A percentile compares a stretch with the other conserved stretches of the same genome.
phyloP scores from a whole-genome alignment of 1,140 invertebrate species.

The Drosophila baimaii region DNA sequence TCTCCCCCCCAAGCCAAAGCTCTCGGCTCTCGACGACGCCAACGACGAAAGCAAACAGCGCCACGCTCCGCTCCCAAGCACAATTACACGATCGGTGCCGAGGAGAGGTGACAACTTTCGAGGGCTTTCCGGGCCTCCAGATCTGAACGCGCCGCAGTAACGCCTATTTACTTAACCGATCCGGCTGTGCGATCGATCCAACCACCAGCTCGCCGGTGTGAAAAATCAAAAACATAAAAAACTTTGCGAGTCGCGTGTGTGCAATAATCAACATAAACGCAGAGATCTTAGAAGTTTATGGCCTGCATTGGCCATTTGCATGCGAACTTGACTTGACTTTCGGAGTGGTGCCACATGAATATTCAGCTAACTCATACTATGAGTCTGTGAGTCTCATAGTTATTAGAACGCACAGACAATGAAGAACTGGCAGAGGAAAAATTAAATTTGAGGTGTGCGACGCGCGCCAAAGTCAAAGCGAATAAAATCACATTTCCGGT shows the following conservation, averaged over 20 bases:
- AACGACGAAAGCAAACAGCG: slow-evolving; percentile 24
- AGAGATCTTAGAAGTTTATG: slow-evolving; percentile 12
- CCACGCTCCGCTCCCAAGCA: slow-evolving; percentile 28
- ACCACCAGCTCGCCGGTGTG: neutral
- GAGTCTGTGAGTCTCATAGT: too few relatives aligned
- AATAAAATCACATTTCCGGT: slow-evolving; percentile 55
- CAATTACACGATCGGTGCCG: slow-evolving; percentile 47
- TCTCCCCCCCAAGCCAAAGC: slow-evolving; percentile 31
- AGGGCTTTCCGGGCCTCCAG: slow-evolving; percentile 20
- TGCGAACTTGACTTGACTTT: slow-evolving; percentile 26
- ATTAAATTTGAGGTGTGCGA: slow-evolving; percentile 37
- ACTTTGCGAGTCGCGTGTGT: slow-evolving; percentile 1
- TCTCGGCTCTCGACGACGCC: slow-evolving; percentile 12
- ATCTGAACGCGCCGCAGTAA: slow-evolving; percentile 31
- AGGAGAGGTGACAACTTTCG: slow-evolving; percentile 37
- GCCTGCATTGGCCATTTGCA: slow-evolving; percentile 45
- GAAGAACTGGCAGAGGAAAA: slow-evolving; percentile 27
- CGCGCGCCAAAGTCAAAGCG: slow-evolving; percentile 45
- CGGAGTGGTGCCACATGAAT: slow-evolving; percentile 27
- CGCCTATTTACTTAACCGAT: slow-evolving; percentile 41
- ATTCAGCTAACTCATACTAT: slow-evolving; percentile 22
- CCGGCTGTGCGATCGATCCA: slow-evolving; percentile 33
- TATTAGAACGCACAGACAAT: slow-evolving; percentile 47
- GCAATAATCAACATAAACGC: slow-evolving; percentile 3
- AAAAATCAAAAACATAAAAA: slow-evolving; percentile 1